These are phyloP conservation scores for Ptychodera flava DNA, from an alignment of 35 echinoderm and acorn worm genomes.

Conservation along the genomic window DNA sequence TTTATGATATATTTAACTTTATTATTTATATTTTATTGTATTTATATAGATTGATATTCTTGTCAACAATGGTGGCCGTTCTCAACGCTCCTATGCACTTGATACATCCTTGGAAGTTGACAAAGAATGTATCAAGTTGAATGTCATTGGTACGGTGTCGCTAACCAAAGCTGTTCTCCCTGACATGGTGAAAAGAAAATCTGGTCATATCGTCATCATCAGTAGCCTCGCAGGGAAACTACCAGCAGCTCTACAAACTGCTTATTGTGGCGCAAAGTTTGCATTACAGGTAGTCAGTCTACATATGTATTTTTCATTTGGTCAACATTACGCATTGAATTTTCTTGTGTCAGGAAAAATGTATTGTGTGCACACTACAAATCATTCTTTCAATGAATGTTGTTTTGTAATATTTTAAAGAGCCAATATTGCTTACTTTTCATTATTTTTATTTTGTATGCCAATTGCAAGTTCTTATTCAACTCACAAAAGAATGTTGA, in stretches of 20 bases:
- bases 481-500: no score
- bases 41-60: slow-evolving; percentile 66
- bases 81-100: slow-evolving; percentile 50
- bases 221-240: slow-evolving; percentile 73
- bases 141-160: slow-evolving; percentile 74
- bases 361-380: no score
- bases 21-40: no score
- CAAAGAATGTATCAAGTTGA: slow-evolving; percentile 45
- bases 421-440: no score
- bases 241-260: slow-evolving; percentile 18
- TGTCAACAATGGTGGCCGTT: slow-evolving; percentile 73
- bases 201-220: slow-evolving; percentile 80
- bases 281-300: slow-evolving; percentile 71
- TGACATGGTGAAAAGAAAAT: slow-evolving; percentile 35
- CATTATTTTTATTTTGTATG: no score
- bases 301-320: no score
- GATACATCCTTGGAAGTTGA: slow-evolving; percentile 53
- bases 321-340: no score
- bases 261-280: slow-evolving; percentile 79
- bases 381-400: no score
- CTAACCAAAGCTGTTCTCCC: slow-evolving; percentile 72
- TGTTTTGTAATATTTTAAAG: no score
- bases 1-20: no score
- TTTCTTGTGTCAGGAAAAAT: no score
- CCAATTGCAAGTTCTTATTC: no score